These are phyloP conservation scores for Plebejus melissa DNA, from an alignment of 2,888 invertebrate species.

Conservation along the genomic window DNA sequence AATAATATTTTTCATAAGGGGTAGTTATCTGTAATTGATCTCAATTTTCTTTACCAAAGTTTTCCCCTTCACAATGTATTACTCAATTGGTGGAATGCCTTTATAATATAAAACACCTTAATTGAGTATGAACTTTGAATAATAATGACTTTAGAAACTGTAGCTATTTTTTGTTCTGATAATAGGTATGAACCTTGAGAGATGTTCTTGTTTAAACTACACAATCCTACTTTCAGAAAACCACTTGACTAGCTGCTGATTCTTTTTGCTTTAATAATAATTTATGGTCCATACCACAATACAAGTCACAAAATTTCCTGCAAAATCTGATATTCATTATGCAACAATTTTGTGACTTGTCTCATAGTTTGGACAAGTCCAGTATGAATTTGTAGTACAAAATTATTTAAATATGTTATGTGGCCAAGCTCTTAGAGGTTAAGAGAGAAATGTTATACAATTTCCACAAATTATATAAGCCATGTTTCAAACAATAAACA, in stretches of 20 bases:
- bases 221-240: neutral
- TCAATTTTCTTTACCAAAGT: constrained; percentile 11
- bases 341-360: neutral
- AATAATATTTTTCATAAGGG: neutral
- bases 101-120: neutral
- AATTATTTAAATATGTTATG: constrained; percentile 36
- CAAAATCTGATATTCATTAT: neutral
- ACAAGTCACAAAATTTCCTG: neutral
- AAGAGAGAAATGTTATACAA: constrained; percentile 58
- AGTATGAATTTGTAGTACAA: constrained; percentile 64
- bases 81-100: neutral
- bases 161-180: neutral
- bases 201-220: neutral
- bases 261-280: constrained; percentile 33
- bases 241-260: constrained; percentile 7
- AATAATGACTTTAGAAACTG: neutral
- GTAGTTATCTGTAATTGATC: neutral
- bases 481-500: constrained; percentile 61
- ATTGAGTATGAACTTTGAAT: neutral
- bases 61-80: neutral
- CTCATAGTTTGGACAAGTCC: neutral
- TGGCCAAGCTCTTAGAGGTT: constrained; percentile 54
- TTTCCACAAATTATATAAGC: constrained; percentile 59
- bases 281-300: constrained; percentile 33
- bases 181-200: neutral